Evolutionary conservation across 2,113 vertebrate species (phyloP), one percentile per base, ranked within the genome.

Genomic region (Ailuropoda melanoleuca): DNA sequence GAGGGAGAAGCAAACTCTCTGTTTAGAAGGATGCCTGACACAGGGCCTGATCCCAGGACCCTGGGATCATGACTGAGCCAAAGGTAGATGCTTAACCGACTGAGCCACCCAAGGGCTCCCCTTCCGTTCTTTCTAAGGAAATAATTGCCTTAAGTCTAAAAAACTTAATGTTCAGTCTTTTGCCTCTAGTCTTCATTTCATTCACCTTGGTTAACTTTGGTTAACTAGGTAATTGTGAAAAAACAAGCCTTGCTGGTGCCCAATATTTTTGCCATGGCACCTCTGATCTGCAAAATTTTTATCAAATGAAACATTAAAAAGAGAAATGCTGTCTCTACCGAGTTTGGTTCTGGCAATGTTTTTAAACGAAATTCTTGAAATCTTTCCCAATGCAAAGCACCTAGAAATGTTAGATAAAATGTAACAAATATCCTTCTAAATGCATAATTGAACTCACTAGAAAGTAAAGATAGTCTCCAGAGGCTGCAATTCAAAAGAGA

Each of bases 111-210:
- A 68, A 18, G 34, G 8, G 66, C 34, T 29, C 2, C 14, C 66
- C 66, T 19, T 90, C 39, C 19, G 34, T 83, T 93, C 77, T 70
- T 70, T 91, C 78, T 92, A 82, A 96, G 83, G 53, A 96, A 91
- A 93, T 82, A 90, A 90, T 56, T 80, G 74, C 7, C 13, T 93
- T 88, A 97, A 74, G 37, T 37, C n/a, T 74, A 90, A 97, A 93
- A 93, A 14, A 39, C 34, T 88, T 60, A 95, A 83, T 83, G 48
- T 18, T 92, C 68, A 6, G 3, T 24, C 13, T 74, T 74, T 23
- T 62, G 2, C 8, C 11, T 60, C 29, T 55, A 31, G 12, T 85
- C 4, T 90, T 96, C 37, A 58, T 64, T 84, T 96, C 70, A 62
- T 17, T 80, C 58, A 15, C 13, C 50, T 81, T 94, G 29, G 39